Base-by-base conservation (phyloP, 1,140 invertebrate species). In the Agrypnia vestita region DNA sequence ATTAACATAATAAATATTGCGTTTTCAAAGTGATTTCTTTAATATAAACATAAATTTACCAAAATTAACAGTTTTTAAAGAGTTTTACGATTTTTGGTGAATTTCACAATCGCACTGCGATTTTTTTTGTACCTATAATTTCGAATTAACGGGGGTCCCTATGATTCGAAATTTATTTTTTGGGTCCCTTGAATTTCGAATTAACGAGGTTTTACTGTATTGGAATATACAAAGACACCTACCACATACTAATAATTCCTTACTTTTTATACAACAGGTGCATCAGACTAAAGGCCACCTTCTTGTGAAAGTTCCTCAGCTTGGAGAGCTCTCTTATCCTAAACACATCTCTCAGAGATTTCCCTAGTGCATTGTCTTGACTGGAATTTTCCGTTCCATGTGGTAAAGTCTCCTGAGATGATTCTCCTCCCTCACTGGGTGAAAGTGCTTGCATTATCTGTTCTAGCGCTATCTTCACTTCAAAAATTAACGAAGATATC, bases 391-490 rank as follows among this genome's bases (percentile, higher is more conserved):
- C 15, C 1, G 13, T 64, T 10, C 25, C 21, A 21, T 19, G 25
- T 35, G 25, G 1, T 35, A 35, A 35, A 35, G 25, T 49, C 4
- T 35, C 17, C 15, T 25, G 17, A 51, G 47, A 59, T 6, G 62
- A 51, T 79, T 82, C 76, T 46, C 46, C 62, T 21, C 82, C 76
- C 35, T 87, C 85, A 8, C 84, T 83, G 67, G 89, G 87, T 43
- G 87, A 87, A 12, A 87, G 82, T 35, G 84, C 84, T 80, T 86
- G 87, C 61, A 92, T 90, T 44, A 92, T 91, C 84, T 90, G 88
- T 84, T 91, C 89, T 43, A 92, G 84, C 15, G 90, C 89, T 53
- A 86, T 85, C 84, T 91, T 90, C 11, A 90, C 86, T 81, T 91
- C 90, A n/a, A 87, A 86, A 19, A 90, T 85, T 80, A 92, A 85